Base-by-base conservation (phyloP, 2,797 vertebrate species). In the Tadarida brasiliensis region DNA sequence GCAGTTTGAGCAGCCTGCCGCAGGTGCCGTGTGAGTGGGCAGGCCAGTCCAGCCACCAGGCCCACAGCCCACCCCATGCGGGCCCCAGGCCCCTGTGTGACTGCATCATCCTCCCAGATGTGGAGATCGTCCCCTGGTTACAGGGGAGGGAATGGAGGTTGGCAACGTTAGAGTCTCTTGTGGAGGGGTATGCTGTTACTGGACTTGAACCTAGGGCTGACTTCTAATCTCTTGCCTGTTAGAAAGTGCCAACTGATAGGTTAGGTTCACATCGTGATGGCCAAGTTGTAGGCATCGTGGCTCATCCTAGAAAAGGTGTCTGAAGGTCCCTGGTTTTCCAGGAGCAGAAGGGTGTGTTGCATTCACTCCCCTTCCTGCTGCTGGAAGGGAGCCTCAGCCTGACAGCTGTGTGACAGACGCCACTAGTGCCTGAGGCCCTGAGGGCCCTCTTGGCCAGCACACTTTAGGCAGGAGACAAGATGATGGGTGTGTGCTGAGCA, bases 351-450 rank as follows among this genome's bases (percentile, higher is more conserved):
- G 44, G 22, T 15, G 33, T n/a, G 7, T 35, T 3, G 4, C 0
- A 0, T 0, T 3, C 7, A 0, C 0, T 1, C 1, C 6, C 1
- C 3, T 82, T 61, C n/a, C 70, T 26, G 4, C 71, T 30, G 35
- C 70, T 65, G 1, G 10, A 44, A 44, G 39, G 11, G 28, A 65
- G 15, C 74, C 73, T 77, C 63, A 16, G 47, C 16, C 44, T 54
- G 73, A 57, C 10, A 6, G 33, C 26, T 0, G 7, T 14, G 9
- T 24, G 87, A 61, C 59, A 63, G 47, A 47, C 11, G 5, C 14
- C 33, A 2, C 65, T 44, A 2, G 20, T 2, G 3, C 8, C 76
- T 35, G 26, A 30, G 16, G n/a, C 49, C 65, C 65, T 3, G 2
- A 5, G 44, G 8, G 3, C n/a, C 39, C 7, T 5, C 10, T 7